Evolutionary conservation across 2,797 vertebrate species (phyloP).

Genomic region (Sorex maritimensis): DNA sequence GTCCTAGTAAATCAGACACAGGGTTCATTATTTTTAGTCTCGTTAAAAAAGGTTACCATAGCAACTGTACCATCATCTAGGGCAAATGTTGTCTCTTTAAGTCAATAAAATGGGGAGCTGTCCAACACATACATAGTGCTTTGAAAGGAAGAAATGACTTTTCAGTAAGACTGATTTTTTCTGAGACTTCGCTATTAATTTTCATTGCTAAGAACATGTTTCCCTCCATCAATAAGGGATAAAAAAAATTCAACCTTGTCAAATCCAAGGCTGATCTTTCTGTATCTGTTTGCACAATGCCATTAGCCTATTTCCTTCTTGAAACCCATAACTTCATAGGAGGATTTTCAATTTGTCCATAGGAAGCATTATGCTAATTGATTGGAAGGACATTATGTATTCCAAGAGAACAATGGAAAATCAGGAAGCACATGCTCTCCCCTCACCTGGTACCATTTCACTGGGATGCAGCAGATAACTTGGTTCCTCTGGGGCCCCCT

Average conservation of each 20-base stretch:
- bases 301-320: slow-evolving; percentile 65
- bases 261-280: slow-evolving; percentile 38
- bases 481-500: neutral
- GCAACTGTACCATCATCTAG: slow-evolving; percentile 78
- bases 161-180: slow-evolving; percentile 76
- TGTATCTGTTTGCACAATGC: slow-evolving; percentile 56
- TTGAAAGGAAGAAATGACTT: slow-evolving; percentile 70
- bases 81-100: slow-evolving; percentile 77
- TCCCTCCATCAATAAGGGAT: neutral
- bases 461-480: neutral
- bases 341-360: neutral
- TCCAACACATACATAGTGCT: slow-evolving; percentile 64
- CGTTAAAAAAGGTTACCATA: slow-evolving; percentile 75
- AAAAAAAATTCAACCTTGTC: slow-evolving; percentile 16
- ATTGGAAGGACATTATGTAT: slow-evolving; percentile 31
- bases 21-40: slow-evolving; percentile 79
- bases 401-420: slow-evolving; percentile 12
- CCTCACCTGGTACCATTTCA: neutral
- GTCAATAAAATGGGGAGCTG: slow-evolving; percentile 72
- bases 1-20: slow-evolving; percentile 56
- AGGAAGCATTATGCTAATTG: slow-evolving; percentile 51
- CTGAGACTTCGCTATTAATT: slow-evolving; percentile 61
- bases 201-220: slow-evolving; percentile 53
- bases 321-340: slow-evolving; percentile 55
- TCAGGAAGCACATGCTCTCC: neutral